Base-by-base conservation (phyloP, 2,888 invertebrate species). In the Anodontia alba region DNA sequence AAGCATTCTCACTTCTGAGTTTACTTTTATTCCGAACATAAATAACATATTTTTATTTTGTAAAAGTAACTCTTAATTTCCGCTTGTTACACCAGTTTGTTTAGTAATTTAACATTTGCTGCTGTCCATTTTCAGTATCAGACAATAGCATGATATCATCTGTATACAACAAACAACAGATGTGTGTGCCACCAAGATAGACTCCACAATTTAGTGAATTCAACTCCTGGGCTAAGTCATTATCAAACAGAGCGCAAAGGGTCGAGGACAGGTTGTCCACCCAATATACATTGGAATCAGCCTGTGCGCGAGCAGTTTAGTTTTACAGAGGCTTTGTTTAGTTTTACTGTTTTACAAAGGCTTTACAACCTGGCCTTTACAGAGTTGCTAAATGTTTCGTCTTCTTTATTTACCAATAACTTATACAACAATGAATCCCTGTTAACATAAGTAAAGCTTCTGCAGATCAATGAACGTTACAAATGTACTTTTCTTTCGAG, bases 361-460 rank as follows among this genome's bases (percentile, higher is more conserved):
- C n/a, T 31, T 12, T 17, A 0, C 15, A 42, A 76, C 36, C 51
- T 43, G 17, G 70, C 20, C 23, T 20, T 51, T 10, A 79, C 69
- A 49, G 70, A 69, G 42, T 75, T 51, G 49, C 71, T 75, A 29
- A 75, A 69, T 43, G 66, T 17, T 23, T 72, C 75, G 42, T 75
- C 71, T 12, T 67, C 67, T 51, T 46, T 70, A 20, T 74, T 71
- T 0, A 70, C 5, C 10, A 38, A 26, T 26, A 79, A 49, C 29
- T 69, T 70, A 57, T 79, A 74, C 43, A 73, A 26, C 26, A 78
- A 62, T 5, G 42, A 17, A 1, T 78, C 51, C 17, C 69, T 38
- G 26, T 78, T 70, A 10, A 74, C 71, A 8, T n/a, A 49, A 26
- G 74, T 70, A 43, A 78, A 78, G 70, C 57, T 75, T 76, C 71